phyloP scores from a whole-genome alignment of 2,113 vertebrate genomes.

The Phaetusa simplex region DNA sequence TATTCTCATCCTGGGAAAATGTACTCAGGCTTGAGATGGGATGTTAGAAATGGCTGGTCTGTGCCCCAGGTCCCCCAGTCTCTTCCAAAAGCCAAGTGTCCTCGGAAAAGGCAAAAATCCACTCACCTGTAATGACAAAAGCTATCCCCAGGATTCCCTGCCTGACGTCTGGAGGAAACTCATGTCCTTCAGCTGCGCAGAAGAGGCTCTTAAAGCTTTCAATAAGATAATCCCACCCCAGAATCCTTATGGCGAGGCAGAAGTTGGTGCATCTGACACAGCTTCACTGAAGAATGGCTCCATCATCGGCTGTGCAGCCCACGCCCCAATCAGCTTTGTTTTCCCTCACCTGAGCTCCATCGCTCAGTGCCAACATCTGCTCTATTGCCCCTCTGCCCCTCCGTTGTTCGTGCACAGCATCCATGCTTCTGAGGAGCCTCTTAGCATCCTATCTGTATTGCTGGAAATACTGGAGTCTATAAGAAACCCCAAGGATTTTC shows the following conservation, averaged over 20 bases:
- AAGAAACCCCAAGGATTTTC: neutral
- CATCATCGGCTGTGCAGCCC: no score
- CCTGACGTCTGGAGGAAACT: neutral
- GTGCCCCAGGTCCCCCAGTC: neutral
- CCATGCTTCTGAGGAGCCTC: neutral
- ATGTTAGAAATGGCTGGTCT: neutral
- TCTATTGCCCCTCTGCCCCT: neutral
- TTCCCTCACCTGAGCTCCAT: neutral
- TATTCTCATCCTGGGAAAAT: neutral
- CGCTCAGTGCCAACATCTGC: neutral
- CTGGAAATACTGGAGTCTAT: neutral
- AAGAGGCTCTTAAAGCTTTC: neutral
- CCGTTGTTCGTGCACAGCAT: neutral
- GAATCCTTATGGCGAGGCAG: neutral
- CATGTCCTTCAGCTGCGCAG: neutral
- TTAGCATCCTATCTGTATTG: neutral
- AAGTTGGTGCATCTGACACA: neutral
- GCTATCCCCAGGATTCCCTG: neutral
- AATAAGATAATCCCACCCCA: neutral
- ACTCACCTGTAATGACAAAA: neutral
- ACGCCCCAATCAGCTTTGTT: neutral
- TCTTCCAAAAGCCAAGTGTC: neutral
- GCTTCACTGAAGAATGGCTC: neutral
- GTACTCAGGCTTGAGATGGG: neutral
- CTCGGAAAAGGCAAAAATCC: neutral